Evolutionary conservation across 2,888 invertebrate genomes (phyloP).

Genomic region (Merodon equestris): DNA sequence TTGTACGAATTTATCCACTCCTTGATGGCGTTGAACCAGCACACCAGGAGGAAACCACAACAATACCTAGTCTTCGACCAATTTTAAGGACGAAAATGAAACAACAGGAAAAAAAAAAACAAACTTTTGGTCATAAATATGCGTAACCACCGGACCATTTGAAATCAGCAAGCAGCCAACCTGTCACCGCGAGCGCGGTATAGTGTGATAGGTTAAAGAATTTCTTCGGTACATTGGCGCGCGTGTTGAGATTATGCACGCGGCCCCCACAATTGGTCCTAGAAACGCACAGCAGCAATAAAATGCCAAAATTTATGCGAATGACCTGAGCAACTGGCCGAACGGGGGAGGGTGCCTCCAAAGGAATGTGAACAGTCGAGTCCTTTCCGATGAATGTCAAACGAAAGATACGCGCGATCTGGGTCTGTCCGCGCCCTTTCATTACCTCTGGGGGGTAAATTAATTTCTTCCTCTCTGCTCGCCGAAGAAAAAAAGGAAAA

Average conservation of each 20-base stretch:
- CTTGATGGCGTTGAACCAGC: slow-evolving; percentile 58
- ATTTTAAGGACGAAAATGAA: slow-evolving; percentile 3
- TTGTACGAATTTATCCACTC: slow-evolving; percentile 54
- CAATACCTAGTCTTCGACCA: slow-evolving; percentile 34
- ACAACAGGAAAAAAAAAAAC: slow-evolving; percentile 1
- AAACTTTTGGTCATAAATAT: slow-evolving; percentile 58
- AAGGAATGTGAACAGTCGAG: slow-evolving; percentile 36
- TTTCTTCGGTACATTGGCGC: slow-evolving; percentile 60
- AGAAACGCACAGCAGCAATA: slow-evolving; percentile 71
- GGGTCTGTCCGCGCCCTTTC: slow-evolving; percentile 49
- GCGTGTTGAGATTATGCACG: slow-evolving; percentile 65
- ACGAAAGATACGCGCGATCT: slow-evolving; percentile 33
- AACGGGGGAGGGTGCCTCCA: slow-evolving; percentile 52
- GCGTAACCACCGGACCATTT: slow-evolving; percentile 50
- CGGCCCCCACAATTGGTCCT: slow-evolving; percentile 69
- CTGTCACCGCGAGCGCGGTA: slow-evolving; percentile 28
- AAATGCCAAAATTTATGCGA: slow-evolving; percentile 67
- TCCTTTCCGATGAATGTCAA: slow-evolving; percentile 62
- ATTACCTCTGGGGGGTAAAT: slow-evolving; percentile 57
- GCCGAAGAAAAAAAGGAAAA: slow-evolving; percentile 21
- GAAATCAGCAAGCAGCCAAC: slow-evolving; percentile 1
- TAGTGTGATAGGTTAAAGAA: slow-evolving; percentile 51
- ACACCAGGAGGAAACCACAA: slow-evolving; percentile 63
- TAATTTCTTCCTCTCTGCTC: slow-evolving; percentile 34
- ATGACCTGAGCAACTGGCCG: slow-evolving; percentile 64